Evolutionary conservation across 37 sponge, comb jelly and placozoan species (phyloP), one percentile per base, ranked within the genome.

Genomic region (Crambe crambe): DNA sequence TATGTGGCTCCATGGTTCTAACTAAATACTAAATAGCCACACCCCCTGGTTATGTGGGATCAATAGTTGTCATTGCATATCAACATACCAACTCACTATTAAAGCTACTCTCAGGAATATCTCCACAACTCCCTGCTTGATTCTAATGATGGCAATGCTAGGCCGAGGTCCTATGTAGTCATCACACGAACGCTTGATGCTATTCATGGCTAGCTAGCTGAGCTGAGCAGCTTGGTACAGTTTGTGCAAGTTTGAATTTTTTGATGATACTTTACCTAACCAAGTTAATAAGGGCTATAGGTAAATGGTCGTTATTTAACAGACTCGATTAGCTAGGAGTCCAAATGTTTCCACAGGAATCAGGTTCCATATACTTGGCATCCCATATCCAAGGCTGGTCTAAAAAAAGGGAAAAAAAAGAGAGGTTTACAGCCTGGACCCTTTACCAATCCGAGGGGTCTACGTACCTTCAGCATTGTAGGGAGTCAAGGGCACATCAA

Each of bases 301-400:
- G n/a, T n/a, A n/a, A n/a, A n/a, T n/a, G n/a, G n/a, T n/a, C n/a
- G n/a, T n/a, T n/a, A n/a, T n/a, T 54, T 62, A 23, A 44, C 58
- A n/a, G n/a, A n/a, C n/a, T n/a, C n/a, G n/a, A n/a, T n/a, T 82
- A 71, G 21, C 73, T 29, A 41, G 93, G 94, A 32, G 80, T 82
- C 94, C 94, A 93, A 37, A 76, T 57, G 54, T 78, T 78, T 21
- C 91, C 91, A 44, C 72, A 62, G 36, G 62, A 40, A 51, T 93
- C 94, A 1, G 83, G 78, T 30, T 85, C 27, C 54, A 73, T 32
- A 56, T 93, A 71, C 70, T 27, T 44, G 3, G 51, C 37, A 54
- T 93, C 76, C 94, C 94, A 93, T 39, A 81, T 61, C 94, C 94
- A 93, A 6, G 90, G 90, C 27, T 72, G 30, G 62, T 93, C 94